Evolutionary conservation across 2,113 vertebrate genomes (phyloP), one percentile per base, ranked within the genome.

Genomic region (Microtus montanus): DNA sequence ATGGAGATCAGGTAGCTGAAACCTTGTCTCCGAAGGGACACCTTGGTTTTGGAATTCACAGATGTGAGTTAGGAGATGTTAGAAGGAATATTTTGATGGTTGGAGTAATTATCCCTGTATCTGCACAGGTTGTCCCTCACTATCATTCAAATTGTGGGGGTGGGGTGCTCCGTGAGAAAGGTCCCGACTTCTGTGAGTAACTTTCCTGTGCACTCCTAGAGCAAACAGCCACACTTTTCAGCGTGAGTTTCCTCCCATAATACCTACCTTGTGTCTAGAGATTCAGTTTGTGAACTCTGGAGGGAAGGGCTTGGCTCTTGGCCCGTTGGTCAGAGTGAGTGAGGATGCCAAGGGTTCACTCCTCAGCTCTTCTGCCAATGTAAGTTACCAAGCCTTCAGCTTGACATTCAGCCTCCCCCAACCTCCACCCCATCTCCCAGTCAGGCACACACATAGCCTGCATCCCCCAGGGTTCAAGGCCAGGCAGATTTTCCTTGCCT

Each of bases 1-100:
- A 84, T 87, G 74, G 73, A 92, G 77, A 73, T 92, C 44, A 88
- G 87, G 66, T 79, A 93, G 90, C 79, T 87, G 68, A 92, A 93
- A 92, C 58, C n/a, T 90, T 92, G 52, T 92, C 38, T 80, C 85
- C 68, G 75, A 66, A 94, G 64, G 82, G 80, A 79, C 47, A 80
- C 7, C 0, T 52, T 74, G 28, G 33, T 28, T 83, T 90, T 80
- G 68, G 73, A 77, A n/a, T 30, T 20, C 41, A 58, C 74, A 73
- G 38, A 44, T 61, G 49, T 88, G 70, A 64, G 38, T 71, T 83
- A 86, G 44, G 64, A 71, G 58, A 30, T 92, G 89, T 80, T 38
- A 82, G 85, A 80, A 91, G 71, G 88, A 17, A 75, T 58, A 26
- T 54, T 93, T 87, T 38, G 68, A 3, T 64, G 47, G 49, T 28